These are phyloP conservation scores for Cryptus viduatorius DNA, from an alignment of 2,888 invertebrate genomes.

Conservation along the genomic window DNA sequence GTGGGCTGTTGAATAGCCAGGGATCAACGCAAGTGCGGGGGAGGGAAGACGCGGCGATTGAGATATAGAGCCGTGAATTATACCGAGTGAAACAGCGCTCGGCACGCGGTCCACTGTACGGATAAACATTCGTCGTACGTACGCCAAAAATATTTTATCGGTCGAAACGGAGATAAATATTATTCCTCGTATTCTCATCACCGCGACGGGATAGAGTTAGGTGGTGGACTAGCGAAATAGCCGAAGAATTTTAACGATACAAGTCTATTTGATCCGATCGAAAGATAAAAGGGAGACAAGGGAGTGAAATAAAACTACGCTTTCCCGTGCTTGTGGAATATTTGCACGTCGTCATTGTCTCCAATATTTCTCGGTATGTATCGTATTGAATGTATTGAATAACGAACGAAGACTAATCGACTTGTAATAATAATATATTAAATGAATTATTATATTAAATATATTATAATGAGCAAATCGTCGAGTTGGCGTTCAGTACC, in stretches of 20 bases:
- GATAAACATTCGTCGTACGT: background rate
- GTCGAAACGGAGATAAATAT: too few relatives aligned
- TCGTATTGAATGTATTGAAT: too few relatives aligned
- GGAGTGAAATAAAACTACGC: background rate
- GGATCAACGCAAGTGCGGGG: background rate
- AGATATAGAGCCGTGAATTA: background rate
- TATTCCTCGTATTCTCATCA: background rate
- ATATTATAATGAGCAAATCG: too few relatives aligned
- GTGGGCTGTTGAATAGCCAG: background rate
- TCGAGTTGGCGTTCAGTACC: too few relatives aligned
- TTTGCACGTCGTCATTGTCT: conserved; percentile 11
- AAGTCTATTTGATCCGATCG: background rate
- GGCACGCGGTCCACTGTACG: background rate
- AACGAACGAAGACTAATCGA: background rate
- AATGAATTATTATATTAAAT: too few relatives aligned
- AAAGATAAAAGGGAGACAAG: background rate
- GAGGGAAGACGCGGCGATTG: background rate
- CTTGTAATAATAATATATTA: too few relatives aligned
- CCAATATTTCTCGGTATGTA: conserved; percentile 40
- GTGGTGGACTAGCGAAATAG: background rate
- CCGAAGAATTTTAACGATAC: conserved; percentile 34
- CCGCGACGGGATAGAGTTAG: background rate
- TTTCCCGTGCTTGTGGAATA: conserved; percentile 46
- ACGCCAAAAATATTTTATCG: background rate
- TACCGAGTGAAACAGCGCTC: background rate